Conservation (phyloP, 2,113 vertebrate species). For the Sebastes fasciatus region DNA sequence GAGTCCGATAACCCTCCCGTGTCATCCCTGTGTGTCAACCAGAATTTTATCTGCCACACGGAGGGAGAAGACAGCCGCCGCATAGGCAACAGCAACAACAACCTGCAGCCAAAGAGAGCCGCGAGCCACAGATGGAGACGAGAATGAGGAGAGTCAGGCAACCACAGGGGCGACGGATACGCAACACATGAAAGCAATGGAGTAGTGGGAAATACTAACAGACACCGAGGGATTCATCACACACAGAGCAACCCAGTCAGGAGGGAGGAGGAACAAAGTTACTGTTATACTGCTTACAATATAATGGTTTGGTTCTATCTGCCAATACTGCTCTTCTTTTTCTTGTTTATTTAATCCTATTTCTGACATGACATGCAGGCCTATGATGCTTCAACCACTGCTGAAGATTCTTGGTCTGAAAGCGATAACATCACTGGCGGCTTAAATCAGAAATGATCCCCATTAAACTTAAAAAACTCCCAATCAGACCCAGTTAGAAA, state of each 20-base stretch:
- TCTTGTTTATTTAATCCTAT: neutral
- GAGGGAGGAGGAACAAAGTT: constrained; percentile 1
- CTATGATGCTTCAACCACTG: neutral
- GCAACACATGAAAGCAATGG: constrained; percentile 48
- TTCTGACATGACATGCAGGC: neutral
- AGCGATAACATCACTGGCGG: neutral
- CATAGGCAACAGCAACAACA: constrained; percentile 62
- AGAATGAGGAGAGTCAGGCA: constrained; percentile 56
- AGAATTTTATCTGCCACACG: constrained; percentile 54
- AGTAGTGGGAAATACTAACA: constrained; percentile 31
- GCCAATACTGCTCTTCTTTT: neutral
- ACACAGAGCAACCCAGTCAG: constrained; percentile 1
- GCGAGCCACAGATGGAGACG: constrained; percentile 37
- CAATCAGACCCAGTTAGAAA: neutral
- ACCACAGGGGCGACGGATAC: constrained; percentile 51
- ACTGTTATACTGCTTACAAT: neutral
- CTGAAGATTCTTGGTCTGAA: neutral
- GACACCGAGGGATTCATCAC: constrained; percentile 26
- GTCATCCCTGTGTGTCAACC: constrained; percentile 66
- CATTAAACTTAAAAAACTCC: neutral
- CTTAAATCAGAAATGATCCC: neutral
- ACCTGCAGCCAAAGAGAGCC: constrained; percentile 51
- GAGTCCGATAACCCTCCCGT: constrained; percentile 66
- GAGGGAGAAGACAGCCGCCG: constrained; percentile 47
- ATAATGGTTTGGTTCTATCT: neutral